phyloP scores from a whole-genome alignment of 2,113 vertebrate species.

The Daubentonia madagascariensis region DNA sequence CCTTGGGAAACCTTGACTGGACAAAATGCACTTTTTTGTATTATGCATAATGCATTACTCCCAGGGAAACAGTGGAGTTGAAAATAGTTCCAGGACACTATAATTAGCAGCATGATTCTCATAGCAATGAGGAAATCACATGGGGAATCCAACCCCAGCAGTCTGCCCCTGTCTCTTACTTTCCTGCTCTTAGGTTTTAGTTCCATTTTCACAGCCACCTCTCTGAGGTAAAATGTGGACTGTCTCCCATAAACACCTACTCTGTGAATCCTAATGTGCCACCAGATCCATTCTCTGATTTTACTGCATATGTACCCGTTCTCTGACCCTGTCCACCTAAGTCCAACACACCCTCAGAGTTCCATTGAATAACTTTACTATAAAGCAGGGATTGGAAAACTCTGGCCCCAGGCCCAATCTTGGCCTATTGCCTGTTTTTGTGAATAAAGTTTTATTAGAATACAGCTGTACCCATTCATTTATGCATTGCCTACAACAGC shows the following conservation, averaged over 20 bases:
- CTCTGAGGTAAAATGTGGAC: background rate
- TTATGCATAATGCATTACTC: constrained; percentile 10
- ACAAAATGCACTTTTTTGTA: constrained; percentile 38
- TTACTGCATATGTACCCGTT: background rate
- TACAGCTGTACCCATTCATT: background rate
- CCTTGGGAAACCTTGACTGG: background rate
- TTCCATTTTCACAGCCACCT: background rate
- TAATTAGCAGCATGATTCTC: constrained; percentile 38
- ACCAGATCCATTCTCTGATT: background rate
- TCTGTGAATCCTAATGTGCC: background rate
- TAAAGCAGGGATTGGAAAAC: background rate
- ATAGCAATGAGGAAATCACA: constrained; percentile 6
- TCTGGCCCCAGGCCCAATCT: background rate
- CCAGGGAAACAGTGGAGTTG: background rate
- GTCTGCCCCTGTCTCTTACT: background rate
- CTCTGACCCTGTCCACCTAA: background rate
- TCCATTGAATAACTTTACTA: background rate
- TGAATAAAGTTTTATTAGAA: constrained; percentile 28
- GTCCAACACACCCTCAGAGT: background rate
- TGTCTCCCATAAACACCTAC: background rate
- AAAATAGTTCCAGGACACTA: background rate
- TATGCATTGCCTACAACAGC: background rate
- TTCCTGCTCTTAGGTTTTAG: background rate
- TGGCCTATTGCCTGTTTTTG: background rate
- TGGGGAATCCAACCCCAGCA: background rate